These are phyloP conservation scores for Columba janthina DNA, from an alignment of 2,113 vertebrate genomes.

Conservation along the genomic window DNA sequence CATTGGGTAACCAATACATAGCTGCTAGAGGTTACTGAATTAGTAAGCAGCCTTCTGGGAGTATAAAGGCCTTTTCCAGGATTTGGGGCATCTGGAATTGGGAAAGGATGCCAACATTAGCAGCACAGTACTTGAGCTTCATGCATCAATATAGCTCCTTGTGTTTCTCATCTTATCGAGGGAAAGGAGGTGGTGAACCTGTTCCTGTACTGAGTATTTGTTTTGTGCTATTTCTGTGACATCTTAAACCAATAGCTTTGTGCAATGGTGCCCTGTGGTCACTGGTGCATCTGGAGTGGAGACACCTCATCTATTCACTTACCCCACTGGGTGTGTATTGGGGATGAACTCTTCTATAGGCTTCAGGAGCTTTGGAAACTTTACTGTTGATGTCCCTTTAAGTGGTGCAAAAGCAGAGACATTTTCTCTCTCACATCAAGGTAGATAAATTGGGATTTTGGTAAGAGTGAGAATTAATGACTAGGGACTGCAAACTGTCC, in stretches of 20 bases:
- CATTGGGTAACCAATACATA: background rate
- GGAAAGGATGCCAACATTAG: background rate
- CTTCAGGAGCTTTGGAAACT: background rate
- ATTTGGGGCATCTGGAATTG: background rate
- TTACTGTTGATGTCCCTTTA: rapidly evolving
- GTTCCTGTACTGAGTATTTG: too few species aligned
- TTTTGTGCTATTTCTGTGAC: background rate
- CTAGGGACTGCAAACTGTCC: background rate
- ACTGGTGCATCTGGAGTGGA: background rate
- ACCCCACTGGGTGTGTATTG: rapidly evolving
- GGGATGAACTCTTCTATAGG: background rate
- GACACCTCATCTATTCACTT: background rate
- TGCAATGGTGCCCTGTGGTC: background rate
- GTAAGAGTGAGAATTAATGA: background rate
- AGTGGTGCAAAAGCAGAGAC: background rate
- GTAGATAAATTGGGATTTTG: background rate
- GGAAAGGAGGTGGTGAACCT: background rate
- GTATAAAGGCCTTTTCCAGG: background rate
- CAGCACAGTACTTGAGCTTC: background rate
- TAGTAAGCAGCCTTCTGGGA: background rate
- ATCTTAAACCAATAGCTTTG: background rate
- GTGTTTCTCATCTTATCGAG: background rate
- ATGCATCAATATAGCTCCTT: background rate
- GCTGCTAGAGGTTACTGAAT: background rate
- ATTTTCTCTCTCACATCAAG: background rate